phyloP scores from a whole-genome alignment of 2,113 vertebrate species.

The Helogale parvula region DNA sequence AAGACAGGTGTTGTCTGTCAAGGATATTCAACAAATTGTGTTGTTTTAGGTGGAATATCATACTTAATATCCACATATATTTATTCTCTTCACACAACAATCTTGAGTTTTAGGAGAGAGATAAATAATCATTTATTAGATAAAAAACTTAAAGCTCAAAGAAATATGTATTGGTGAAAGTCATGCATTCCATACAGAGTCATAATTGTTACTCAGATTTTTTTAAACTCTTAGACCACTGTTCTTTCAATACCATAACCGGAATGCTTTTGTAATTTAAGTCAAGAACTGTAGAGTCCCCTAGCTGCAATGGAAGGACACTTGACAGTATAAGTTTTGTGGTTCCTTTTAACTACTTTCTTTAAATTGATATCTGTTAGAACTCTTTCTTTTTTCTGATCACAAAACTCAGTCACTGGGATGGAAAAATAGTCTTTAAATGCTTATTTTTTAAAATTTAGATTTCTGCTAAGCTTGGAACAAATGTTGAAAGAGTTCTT shows the following conservation, averaged over 20 bases:
- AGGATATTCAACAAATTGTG: neutral
- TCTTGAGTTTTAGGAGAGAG: neutral
- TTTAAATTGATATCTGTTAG: neutral
- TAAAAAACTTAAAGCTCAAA: neutral
- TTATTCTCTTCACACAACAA: neutral
- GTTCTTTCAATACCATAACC: neutral
- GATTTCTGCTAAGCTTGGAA: conserved; percentile 98
- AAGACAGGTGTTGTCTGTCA: neutral
- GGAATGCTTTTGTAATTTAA: neutral
- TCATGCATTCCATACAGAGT: neutral
- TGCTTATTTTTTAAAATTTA: conserved; percentile 78
- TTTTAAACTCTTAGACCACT: neutral
- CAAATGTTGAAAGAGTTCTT: conserved; percentile 93
- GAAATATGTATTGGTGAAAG: neutral
- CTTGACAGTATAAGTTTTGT: neutral
- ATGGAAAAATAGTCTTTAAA: neutral
- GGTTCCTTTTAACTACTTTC: neutral
- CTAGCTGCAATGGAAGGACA: neutral
- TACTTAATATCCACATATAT: neutral
- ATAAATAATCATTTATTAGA: neutral
- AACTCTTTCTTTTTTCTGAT: conserved; percentile 23
- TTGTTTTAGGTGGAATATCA: neutral
- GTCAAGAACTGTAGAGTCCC: neutral
- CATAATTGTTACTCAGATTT: neutral
- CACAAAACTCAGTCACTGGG: neutral